These are phyloP conservation scores for Scophthalmus maximus DNA, from an alignment of 2,113 vertebrate species.

Conservation along the genomic window DNA sequence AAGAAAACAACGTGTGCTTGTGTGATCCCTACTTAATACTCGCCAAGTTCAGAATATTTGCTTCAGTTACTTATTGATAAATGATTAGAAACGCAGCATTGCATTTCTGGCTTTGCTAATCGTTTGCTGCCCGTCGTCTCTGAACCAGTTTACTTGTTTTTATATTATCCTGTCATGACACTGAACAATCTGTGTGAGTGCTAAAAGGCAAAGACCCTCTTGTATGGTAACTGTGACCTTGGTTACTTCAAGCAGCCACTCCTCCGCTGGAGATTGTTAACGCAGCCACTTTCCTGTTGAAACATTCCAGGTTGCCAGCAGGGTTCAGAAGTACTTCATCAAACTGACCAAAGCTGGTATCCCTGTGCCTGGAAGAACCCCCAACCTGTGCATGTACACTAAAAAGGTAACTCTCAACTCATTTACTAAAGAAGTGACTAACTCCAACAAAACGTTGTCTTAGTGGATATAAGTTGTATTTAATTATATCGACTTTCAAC, in stretches of 20 bases:
- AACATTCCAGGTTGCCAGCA: constrained; percentile 91
- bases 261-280: constrained; percentile 49
- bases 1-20: too few species aligned
- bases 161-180: constrained; percentile 6
- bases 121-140: background rate
- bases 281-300: constrained; percentile 36
- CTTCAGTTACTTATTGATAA: background rate
- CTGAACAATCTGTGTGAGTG: background rate
- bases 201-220: constrained; percentile 11
- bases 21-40: background rate
- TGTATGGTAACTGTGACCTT: constrained; percentile 29
- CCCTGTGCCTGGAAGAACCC: constrained; percentile 97
- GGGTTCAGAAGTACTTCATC: constrained; percentile 99
- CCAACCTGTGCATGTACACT: constrained; percentile 97
- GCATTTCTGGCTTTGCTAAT: background rate
- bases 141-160: too few species aligned
- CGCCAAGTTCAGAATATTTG: background rate
- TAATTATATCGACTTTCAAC: too few species aligned
- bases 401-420: constrained; percentile 88
- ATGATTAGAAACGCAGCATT: background rate
- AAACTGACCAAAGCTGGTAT: constrained; percentile 99
- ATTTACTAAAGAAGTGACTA: background rate
- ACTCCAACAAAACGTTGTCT: background rate
- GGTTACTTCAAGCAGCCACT: constrained; percentile 35
- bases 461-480: too few species aligned